Percentiles rank a stretch among this genome's conserved stretches.
Conservation (phyloP, 2,113 vertebrate genomes). For the Protobothrops mucrosquamatus region DNA sequence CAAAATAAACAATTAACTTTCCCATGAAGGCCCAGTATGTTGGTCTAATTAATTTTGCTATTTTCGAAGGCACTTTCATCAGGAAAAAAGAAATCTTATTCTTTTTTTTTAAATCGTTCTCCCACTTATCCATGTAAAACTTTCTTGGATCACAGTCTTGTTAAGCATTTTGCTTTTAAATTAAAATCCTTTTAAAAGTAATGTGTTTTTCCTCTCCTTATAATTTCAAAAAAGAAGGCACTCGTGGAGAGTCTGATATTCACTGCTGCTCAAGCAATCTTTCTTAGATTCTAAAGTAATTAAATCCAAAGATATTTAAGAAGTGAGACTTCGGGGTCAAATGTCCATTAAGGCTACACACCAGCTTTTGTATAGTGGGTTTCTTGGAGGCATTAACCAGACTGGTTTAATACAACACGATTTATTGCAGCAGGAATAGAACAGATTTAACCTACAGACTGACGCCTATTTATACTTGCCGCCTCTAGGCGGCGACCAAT, state of each 20-base stretch:
- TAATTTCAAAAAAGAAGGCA: not conserved
- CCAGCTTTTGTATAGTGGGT: too few species aligned
- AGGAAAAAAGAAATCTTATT: not conserved
- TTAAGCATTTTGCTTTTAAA: not conserved
- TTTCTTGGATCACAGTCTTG: not conserved
- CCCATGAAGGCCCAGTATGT: not conserved
- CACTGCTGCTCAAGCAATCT: not conserved
- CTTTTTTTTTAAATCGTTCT: not conserved
- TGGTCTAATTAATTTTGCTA: not conserved
- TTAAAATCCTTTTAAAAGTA: not conserved
- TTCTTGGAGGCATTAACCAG: too few species aligned
- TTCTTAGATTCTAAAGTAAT: not conserved
- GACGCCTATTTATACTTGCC: too few species aligned
- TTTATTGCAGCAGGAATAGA: too few species aligned
- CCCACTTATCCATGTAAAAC: not conserved
- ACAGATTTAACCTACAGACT: too few species aligned
- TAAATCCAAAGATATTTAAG: not conserved
- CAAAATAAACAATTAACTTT: not conserved
- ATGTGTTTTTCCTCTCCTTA: not conserved
- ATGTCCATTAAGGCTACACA: not conserved
- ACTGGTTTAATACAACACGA: too few species aligned
- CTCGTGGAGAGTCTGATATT: not conserved
- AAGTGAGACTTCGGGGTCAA: not conserved
- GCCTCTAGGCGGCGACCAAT: too few species aligned
- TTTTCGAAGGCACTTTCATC: not conserved